phyloP scores from a whole-genome alignment of 2,113 vertebrate species.

The Todiramphus saurophagus region DNA sequence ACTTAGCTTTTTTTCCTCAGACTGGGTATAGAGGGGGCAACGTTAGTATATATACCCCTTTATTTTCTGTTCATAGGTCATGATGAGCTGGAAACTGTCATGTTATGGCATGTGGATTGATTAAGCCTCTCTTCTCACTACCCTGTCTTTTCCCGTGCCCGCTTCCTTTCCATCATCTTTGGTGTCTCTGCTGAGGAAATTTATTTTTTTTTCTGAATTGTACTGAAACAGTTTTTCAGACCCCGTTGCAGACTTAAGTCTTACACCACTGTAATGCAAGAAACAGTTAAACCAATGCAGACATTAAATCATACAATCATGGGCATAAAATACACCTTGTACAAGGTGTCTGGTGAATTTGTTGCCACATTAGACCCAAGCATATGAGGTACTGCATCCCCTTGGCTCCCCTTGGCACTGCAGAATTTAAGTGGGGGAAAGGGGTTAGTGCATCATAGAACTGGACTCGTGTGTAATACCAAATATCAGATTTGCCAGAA shows the following conservation, averaged over 20 bases:
- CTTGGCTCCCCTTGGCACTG: slow-evolving; percentile 8
- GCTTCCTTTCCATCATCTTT: not conserved
- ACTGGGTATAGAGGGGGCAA: not conserved
- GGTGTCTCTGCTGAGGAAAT: not conserved
- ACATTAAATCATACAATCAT: slow-evolving; percentile 48
- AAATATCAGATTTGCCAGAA: slow-evolving; percentile 48
- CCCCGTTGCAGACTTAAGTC: not conserved
- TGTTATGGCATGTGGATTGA: not conserved
- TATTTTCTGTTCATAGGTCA: not conserved
- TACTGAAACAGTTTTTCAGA: not conserved
- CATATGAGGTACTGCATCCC: not conserved
- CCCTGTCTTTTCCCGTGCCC: not conserved
- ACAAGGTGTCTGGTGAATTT: slow-evolving; percentile 35
- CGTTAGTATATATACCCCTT: not conserved
- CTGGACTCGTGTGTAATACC: not conserved
- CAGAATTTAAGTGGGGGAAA: not conserved
- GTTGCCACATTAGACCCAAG: not conserved
- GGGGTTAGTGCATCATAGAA: not conserved
- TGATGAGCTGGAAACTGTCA: not conserved
- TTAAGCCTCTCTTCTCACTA: not conserved
- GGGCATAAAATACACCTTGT: slow-evolving; percentile 42
- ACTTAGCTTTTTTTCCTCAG: not conserved
- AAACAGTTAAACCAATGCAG: slow-evolving; percentile 19
- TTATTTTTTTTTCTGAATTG: not conserved
- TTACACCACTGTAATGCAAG: slow-evolving; percentile 25